phyloP scores from a whole-genome alignment of 2,797 vertebrate genomes.

The Etheostoma perlongum region DNA sequence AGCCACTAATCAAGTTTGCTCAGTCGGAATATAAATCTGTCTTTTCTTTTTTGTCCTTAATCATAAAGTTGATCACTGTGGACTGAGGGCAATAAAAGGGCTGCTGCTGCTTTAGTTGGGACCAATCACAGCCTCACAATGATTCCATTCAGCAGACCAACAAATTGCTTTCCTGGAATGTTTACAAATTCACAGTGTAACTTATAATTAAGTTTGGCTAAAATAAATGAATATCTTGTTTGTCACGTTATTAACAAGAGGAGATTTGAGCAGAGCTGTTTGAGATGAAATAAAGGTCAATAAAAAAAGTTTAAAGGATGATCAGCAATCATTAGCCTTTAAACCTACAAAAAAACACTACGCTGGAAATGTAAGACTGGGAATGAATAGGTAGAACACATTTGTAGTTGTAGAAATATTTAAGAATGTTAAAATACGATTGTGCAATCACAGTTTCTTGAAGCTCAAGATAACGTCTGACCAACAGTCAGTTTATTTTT shows the following conservation, averaged over 20 bases:
- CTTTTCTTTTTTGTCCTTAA: conserved; percentile 66
- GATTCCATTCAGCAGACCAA: conserved; percentile 53
- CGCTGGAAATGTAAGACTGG: background rate
- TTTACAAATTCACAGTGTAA: conserved; percentile 60
- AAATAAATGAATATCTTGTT: conserved; percentile 40
- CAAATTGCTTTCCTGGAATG: conserved; percentile 56
- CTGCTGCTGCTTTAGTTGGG: conserved; percentile 41
- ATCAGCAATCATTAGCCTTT: background rate
- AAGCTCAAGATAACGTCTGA: too few relatives aligned
- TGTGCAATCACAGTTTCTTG: too few relatives aligned
- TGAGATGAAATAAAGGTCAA: background rate
- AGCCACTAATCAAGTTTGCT: conserved; percentile 46
- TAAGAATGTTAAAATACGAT: background rate
- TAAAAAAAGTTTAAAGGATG: background rate
- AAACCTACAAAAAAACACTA: background rate
- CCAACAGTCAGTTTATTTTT: too few relatives aligned
- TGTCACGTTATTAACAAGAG: conserved; percentile 15
- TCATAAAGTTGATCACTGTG: conserved; percentile 68
- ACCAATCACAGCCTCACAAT: conserved; percentile 50
- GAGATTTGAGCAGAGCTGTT: conserved; percentile 7
- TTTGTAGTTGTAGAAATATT: too few relatives aligned
- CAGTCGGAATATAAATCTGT: conserved; percentile 63
- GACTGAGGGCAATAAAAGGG: conserved; percentile 57
- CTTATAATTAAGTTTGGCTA: conserved; percentile 52
- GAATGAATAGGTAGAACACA: too few relatives aligned